A percentile compares a stretch with the other conserved stretches of the same genome.
Conservation (phyloP, 1,140 invertebrate species). For the Drosophila insularis region DNA sequence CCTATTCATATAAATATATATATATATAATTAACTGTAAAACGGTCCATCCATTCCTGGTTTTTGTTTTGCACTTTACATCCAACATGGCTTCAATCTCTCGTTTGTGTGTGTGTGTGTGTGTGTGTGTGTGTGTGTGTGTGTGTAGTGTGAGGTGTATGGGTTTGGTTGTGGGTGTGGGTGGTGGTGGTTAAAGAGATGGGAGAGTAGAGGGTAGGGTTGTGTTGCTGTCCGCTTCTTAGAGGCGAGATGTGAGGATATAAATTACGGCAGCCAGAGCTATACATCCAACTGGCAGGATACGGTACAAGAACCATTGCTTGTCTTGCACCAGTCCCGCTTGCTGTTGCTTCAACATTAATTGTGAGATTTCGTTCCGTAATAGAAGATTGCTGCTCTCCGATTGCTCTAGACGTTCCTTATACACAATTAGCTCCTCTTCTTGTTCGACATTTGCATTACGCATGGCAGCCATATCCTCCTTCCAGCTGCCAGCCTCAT, state of each 20-base stretch:
- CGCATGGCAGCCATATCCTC: constrained; percentile 62
- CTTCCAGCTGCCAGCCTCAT: constrained; percentile 45
- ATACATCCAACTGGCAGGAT: constrained; percentile 56
- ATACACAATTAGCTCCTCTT: constrained; percentile 78
- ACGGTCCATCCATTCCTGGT: constrained; percentile 32
- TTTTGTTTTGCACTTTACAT: constrained; percentile 16
- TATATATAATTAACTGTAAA: constrained; percentile 46
- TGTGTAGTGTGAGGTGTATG: not conserved
- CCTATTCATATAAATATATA: constrained; percentile 37
- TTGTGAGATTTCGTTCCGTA: constrained; percentile 65
- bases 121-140: not conserved
- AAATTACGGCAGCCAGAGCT: constrained; percentile 62
- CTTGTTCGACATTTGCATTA: constrained; percentile 53
- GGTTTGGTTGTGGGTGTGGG: constrained; percentile 4
- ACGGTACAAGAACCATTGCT: constrained; percentile 29
- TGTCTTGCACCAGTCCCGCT: not conserved
- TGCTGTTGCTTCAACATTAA: constrained; percentile 47
- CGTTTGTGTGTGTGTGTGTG: not conserved
- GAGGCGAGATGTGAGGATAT: constrained; percentile 59
- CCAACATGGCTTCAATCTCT: constrained; percentile 16
- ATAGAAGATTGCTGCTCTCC: constrained; percentile 61
- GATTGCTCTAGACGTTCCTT: constrained; percentile 74
- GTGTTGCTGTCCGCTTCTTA: constrained; percentile 27
- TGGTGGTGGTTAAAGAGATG: not conserved
- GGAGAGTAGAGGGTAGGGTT: not conserved